Base-by-base conservation (phyloP, 2,797 vertebrate genomes). In the Echiichthys vipera region DNA sequence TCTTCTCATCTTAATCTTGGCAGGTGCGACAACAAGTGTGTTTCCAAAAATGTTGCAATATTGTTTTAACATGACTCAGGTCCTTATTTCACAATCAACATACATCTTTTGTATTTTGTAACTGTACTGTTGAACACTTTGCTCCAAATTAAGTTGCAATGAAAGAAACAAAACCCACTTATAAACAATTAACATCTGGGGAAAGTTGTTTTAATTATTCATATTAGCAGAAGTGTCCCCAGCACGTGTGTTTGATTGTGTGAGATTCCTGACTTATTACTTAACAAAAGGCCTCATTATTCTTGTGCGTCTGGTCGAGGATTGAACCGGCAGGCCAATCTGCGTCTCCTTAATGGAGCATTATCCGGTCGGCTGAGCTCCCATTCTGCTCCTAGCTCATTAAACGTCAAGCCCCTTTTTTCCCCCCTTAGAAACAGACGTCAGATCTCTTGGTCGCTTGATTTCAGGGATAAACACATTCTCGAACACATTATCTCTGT, bases 371-470 rank as follows among this genome's bases (percentile, higher is more conserved):
- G 74, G 54, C 71, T 78, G 67, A 86, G 83, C 79, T 73, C 14
- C 46, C 30, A 70, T 24, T 84, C 83, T 64, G 63, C 66, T 43
- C 20, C 70, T 78, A 22, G 34, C 74, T 82, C 85, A 75, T 82
- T 79, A 88, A 88, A 86, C 5, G 5, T 56, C 42, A 72, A 85
- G 78, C 79, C 78, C 73, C 73, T 74, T 86, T 89, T 32, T 61
- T 81, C 87, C 86, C 84, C 89, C 88, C 86, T 88, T 87, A 84
- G 61, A 78, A 78, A 84, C 47, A 17, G 51, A 80, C 43, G 27
- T 74, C 51, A 79, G 80, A 87, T 76, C 85, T 74, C 37, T 32
- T 30, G 51, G 59, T 55, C 20, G 20, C 68, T 71, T 22, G 45
- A 64, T 71, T 84, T 59, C 30, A 69, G 34, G 76, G 72, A 81